Base-by-base conservation (phyloP, 2,888 invertebrate species). In the Dasypolia templi region DNA sequence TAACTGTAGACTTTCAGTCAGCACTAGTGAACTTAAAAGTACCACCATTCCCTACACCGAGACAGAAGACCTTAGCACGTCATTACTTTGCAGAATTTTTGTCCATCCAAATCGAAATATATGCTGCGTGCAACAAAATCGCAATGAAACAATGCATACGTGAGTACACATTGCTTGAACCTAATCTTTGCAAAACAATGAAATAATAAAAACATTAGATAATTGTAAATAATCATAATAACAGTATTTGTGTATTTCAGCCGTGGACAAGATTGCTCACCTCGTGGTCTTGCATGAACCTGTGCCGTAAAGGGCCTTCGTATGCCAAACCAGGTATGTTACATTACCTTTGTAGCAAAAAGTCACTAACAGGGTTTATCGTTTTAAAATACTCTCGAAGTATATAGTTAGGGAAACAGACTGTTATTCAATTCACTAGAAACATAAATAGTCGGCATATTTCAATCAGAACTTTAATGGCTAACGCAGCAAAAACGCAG, bases 81-180 rank as follows among this genome's bases (percentile, higher is more conserved):
- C n/a, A 14, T 55, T 55, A 44, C 17, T 63, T 77, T 72, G 42
- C 77, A 77, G 77, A 77, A 39, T 78, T 77, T 72, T 1, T 26
- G 14, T 26, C 72, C 9, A 72, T 78, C 39, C 58, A 78, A 32
- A 64, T 78, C 0, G 77, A 77, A 42, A 53, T 78, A 5, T 77
- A 72, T 19, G 77, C 77, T 7, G 53, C 63, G 3, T 72, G 77
- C 26, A 78, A 77, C 63, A 63, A 72, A 19, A 64, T 78, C 3
- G 79, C 77, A 0, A 72, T 77, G 77, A 32, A 59, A 22, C 58
- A 72, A 19, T 59, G 58, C 46, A 46, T 58, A 6, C 63, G 76
- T 77, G 39, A 72, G 78, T 77, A 58, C 51, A 39, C 35, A 11
- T 53, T 53, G 26, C 26, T 53, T 26, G 26, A 53, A 26, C 26